These are phyloP conservation scores for Numida meleagris DNA, from an alignment of 2,113 vertebrate species.

Conservation along the genomic window DNA sequence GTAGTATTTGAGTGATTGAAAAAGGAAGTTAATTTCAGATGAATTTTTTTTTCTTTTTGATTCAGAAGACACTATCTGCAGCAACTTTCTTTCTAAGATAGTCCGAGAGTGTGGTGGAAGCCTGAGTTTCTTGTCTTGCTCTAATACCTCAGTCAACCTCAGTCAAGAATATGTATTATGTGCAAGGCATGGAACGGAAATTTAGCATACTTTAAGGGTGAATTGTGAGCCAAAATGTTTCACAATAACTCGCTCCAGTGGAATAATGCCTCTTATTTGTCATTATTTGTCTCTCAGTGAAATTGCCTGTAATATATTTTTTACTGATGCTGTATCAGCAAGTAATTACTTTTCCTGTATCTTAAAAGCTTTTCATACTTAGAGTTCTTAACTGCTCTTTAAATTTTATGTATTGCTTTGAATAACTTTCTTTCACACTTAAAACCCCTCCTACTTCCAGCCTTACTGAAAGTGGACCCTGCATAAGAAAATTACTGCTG, in stretches of 20 bases:
- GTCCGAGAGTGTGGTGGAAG: slow-evolving; percentile 18
- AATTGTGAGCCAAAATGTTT: neutral
- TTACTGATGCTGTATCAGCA: slow-evolving; percentile 27
- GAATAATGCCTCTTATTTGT: slow-evolving; percentile 4
- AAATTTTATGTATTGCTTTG: slow-evolving; percentile 48
- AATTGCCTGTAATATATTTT: neutral
- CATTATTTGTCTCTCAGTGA: slow-evolving; percentile 10
- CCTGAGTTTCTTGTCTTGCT: neutral
- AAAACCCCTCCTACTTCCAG: neutral
- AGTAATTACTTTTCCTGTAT: slow-evolving; percentile 44
- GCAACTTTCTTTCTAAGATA: slow-evolving; percentile 16
- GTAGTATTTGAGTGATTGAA: slow-evolving; percentile 20
- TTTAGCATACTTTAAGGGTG: neutral
- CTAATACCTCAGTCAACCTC: neutral
- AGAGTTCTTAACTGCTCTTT: slow-evolving; percentile 19
- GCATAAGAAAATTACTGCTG: slow-evolving; percentile 30
- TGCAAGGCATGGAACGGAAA: neutral
- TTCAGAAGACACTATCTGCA: slow-evolving; percentile 30
- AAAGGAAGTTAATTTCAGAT: slow-evolving; percentile 46
- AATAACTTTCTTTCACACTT: slow-evolving; percentile 15
- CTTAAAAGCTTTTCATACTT: slow-evolving; percentile 54
- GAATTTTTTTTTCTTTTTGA: slow-evolving; percentile 8
- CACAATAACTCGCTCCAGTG: neutral
- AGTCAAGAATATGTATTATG: slow-evolving; percentile 27
- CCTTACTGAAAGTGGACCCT: neutral